These are phyloP conservation scores for Nineta flava DNA, from an alignment of 2,888 invertebrate genomes.

Conservation along the genomic window DNA sequence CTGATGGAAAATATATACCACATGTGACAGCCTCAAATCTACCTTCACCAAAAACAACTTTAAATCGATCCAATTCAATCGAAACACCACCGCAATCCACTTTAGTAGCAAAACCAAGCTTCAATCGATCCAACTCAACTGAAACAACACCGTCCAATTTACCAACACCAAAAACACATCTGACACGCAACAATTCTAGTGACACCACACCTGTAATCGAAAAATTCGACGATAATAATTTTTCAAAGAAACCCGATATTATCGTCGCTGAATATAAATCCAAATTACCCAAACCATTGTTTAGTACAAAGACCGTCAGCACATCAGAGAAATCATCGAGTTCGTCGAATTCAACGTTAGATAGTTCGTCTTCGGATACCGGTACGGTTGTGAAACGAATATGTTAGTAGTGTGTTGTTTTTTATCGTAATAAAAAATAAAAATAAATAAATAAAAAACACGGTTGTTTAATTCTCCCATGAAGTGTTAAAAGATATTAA, in stretches of 20 bases:
- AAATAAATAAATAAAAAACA: no score
- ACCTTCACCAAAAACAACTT: neutral
- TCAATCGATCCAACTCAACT: no score
- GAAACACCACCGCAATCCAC: neutral
- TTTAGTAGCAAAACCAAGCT: neutral
- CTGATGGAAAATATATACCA: constrained; percentile 26
- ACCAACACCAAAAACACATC: neutral
- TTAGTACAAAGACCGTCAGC: no score
- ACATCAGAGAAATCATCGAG: constrained; percentile 29
- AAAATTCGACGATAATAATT: neutral
- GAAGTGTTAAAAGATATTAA: neutral
- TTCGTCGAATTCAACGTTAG: constrained; percentile 32
- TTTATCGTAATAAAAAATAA: neutral
- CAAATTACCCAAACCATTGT: constrained; percentile 7
- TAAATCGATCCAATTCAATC: neutral
- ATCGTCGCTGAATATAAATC: neutral
- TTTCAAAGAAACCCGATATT: neutral
- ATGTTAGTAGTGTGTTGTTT: constrained; percentile 10
- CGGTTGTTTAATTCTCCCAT: neutral
- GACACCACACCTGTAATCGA: neutral
- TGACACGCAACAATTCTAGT: no score
- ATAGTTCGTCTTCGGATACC: constrained; percentile 24
- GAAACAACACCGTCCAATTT: neutral
- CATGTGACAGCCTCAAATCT: constrained; percentile 29
- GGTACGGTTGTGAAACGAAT: constrained; percentile 27